phyloP scores from a whole-genome alignment of 2,797 vertebrate species.

The Sebastes oblongus region DNA sequence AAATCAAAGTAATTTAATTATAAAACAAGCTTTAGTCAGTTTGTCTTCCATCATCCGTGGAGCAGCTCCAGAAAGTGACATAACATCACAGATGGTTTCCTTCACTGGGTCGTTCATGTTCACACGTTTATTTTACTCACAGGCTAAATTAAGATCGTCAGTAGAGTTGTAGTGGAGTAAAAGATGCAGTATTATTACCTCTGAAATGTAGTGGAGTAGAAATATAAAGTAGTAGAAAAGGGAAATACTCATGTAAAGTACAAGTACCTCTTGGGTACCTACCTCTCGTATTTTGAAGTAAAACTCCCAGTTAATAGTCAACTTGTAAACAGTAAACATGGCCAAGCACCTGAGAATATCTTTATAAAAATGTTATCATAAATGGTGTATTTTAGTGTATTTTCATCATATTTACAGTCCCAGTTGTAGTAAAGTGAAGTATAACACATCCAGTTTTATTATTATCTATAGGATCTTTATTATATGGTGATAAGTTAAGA shows the following conservation, averaged over 20 bases:
- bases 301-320: too few species aligned
- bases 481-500: too few species aligned
- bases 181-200: background rate
- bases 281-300: too few species aligned
- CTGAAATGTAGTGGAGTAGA: background rate
- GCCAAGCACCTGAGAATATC: too few species aligned
- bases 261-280: background rate
- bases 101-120: background rate
- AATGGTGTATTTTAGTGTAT: too few species aligned
- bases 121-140: background rate
- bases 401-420: too few species aligned
- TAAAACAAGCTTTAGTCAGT: background rate
- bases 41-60: background rate
- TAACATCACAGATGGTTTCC: conserved; percentile 22
- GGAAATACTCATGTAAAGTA: background rate
- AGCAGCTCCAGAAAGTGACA: conserved; percentile 6
- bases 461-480: too few species aligned
- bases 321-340: too few species aligned
- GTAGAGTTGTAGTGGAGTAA: background rate
- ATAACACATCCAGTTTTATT: too few species aligned
- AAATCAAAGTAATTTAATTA: background rate
- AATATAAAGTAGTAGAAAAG: background rate
- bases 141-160: background rate
- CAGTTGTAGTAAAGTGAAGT: too few species aligned
- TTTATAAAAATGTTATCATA: too few species aligned